Base-by-base conservation (phyloP, 2,888 invertebrate genomes). In the Acanthosepion lycidas region DNA sequence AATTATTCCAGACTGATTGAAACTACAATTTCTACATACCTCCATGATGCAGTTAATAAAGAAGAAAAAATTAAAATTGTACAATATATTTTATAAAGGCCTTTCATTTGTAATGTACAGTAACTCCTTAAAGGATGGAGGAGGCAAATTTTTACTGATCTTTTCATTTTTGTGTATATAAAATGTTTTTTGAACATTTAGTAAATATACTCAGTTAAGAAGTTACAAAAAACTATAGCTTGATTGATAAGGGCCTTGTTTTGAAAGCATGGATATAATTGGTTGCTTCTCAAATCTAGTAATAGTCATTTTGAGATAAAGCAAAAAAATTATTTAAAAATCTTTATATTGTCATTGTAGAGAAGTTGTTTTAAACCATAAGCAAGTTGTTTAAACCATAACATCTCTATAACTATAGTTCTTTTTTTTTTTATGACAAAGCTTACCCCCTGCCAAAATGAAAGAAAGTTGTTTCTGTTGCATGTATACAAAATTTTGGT, bases 11-110 rank as follows among this genome's bases (percentile, higher is more conserved):
- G 28, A 78, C 78, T n/a, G 78, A 78, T 23, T 59, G 59, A 59
- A 59, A 59, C 59, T 23, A 59, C 59, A 59, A 23, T 59, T 59
- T 59, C 20, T 59, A 59, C 59, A 59, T n/a, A n/a, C 78, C n/a
- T 78, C n/a, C 78, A n/a, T 78, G n/a, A 78, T 78, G 78, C 78
- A 78, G 78, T 78, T 78, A 78, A 78, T 78, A 78, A n/a, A 6
- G n/a, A n/a, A 6, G 12, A n/a, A 78, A 78, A 33, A 78, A 78
- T 78, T 78, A 78, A 33, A 78, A 78, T 78, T 78, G 78, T 78
- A n/a, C 78, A 9, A 78, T 78, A 78, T n/a, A 12, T 78, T 78
- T 78, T 78, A 78, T 78, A 78, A n/a, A 78, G n/a, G 15, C 5
- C 78, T 78, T 78, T 78, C 5, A 78, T n/a, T 78, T 78, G 78